phyloP scores from a whole-genome alignment of 2,888 invertebrate genomes.

The Sussaba pulchella region DNA sequence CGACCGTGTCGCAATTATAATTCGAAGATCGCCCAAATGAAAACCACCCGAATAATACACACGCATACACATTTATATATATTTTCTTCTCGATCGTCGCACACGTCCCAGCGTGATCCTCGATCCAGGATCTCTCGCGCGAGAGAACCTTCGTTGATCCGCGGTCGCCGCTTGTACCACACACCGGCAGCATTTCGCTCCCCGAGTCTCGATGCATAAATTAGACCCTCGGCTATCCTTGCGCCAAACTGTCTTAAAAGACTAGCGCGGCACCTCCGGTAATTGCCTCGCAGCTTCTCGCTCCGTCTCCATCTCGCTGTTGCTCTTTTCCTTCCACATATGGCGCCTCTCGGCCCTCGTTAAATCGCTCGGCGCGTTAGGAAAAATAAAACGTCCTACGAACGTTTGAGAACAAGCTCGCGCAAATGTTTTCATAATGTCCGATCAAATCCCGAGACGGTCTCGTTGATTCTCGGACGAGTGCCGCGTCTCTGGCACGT shows the following conservation, averaged over 20 bases:
- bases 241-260: conserved; percentile 66
- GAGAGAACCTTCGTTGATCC: not conserved
- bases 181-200: conserved; percentile 8
- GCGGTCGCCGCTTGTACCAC: not conserved
- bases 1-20: too few relatives aligned
- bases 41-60: too few relatives aligned
- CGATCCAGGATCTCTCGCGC: conserved; percentile 7
- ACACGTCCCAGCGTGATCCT: conserved; percentile 25
- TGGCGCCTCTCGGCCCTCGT: conserved; percentile 66
- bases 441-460: conserved; percentile 15
- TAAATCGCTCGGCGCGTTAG: conserved; percentile 57
- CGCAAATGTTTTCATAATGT: conserved; percentile 47
- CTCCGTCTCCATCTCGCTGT: too few relatives aligned
- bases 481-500: too few relatives aligned
- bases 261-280: conserved; percentile 67
- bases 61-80: conserved; percentile 23
- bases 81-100: not conserved
- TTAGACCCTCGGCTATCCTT: conserved; percentile 60
- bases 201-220: conserved; percentile 69
- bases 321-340: conserved; percentile 29
- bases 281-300: conserved; percentile 65
- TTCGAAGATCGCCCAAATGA: too few relatives aligned
- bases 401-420: conserved; percentile 56
- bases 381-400: conserved; percentile 14
- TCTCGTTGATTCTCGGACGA: not conserved